These are phyloP conservation scores for Mercenaria mercenaria DNA, from an alignment of 1,140 invertebrate species.

Conservation along the genomic window DNA sequence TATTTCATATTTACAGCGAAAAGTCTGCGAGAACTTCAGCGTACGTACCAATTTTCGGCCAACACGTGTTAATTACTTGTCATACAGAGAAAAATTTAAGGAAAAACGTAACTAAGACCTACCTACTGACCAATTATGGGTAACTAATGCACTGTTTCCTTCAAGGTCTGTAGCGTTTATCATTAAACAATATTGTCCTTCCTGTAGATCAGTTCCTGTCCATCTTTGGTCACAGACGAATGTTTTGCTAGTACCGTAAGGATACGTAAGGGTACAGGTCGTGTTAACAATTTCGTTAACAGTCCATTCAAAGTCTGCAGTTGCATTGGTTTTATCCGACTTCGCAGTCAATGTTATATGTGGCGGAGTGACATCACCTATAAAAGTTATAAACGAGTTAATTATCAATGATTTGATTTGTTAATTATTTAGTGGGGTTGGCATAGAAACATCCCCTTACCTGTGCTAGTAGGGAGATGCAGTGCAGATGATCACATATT, in stretches of 20 bases:
- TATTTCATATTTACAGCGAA: too few relatives aligned
- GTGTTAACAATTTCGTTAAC: not conserved
- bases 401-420: too few relatives aligned
- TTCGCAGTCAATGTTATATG: not conserved
- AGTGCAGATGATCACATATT: too few relatives aligned
- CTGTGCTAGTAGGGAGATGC: too few relatives aligned
- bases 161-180: not conserved
- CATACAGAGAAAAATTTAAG: too few relatives aligned
- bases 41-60: too few relatives aligned
- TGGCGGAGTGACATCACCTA: slow-evolving; percentile 28
- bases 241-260: not conserved
- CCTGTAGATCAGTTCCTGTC: not conserved
- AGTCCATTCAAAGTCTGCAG: not conserved
- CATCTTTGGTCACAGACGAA: not conserved
- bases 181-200: not conserved
- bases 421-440: too few relatives aligned
- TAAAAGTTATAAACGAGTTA: too few relatives aligned
- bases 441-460: too few relatives aligned
- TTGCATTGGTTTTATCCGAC: not conserved
- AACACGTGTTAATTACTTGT: too few relatives aligned
- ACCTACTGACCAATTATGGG: not conserved
- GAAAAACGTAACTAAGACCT: not conserved
- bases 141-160: not conserved
- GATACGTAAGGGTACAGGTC: not conserved
- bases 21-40: too few relatives aligned